Percentiles rank a stretch among this genome's conserved stretches.
Evolutionary conservation across 2,113 vertebrate species (phyloP).

Genomic region (Caloenas nicobarica): DNA sequence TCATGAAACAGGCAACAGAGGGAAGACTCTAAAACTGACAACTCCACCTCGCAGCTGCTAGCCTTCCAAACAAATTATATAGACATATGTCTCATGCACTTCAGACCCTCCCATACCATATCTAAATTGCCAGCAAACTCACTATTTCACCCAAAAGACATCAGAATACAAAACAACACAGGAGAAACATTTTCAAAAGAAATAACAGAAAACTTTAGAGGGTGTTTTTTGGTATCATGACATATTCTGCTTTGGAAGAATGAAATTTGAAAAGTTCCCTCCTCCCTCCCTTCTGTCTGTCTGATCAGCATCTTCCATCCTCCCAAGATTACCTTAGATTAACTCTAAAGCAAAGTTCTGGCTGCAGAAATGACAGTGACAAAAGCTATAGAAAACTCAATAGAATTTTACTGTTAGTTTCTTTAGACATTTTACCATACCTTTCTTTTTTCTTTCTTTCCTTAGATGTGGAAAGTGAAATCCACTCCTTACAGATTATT

Average conservation of each 20-base stretch:
- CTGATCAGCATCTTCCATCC: background rate
- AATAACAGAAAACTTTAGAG: background rate
- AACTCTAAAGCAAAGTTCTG: background rate
- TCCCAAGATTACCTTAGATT: background rate
- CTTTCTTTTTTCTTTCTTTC: accelerated
- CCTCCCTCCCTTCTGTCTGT: background rate
- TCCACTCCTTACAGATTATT: background rate
- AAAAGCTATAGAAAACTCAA: background rate
- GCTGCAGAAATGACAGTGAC: background rate
- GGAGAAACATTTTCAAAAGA: background rate
- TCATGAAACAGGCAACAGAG: background rate
- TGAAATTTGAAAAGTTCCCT: background rate
- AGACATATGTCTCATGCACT: background rate
- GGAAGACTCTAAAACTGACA: background rate
- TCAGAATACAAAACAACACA: background rate
- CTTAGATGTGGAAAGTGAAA: background rate
- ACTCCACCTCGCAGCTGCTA: background rate
- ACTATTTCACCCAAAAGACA: background rate
- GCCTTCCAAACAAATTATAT: background rate
- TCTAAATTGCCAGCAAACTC: background rate
- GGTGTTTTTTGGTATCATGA: background rate
- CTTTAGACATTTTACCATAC: background rate
- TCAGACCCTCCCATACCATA: background rate
- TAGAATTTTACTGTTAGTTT: background rate
- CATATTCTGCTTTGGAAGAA: background rate